Percentiles rank a stretch among this genome's conserved stretches.
Evolutionary conservation across 2,113 vertebrate genomes (phyloP).

Genomic region (Isichthys henryi): DNA sequence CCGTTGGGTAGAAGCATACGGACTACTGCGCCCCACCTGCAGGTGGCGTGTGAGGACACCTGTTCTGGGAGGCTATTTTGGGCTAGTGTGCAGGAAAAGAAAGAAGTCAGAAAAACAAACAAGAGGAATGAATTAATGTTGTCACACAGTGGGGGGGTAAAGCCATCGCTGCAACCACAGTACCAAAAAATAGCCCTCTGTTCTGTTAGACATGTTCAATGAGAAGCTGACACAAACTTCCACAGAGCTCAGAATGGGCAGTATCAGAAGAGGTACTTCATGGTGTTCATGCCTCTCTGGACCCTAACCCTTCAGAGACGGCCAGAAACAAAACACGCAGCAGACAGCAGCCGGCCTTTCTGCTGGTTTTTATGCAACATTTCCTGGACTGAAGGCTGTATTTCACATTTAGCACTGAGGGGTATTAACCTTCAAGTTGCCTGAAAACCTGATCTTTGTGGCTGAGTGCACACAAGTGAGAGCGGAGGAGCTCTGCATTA

Average conservation of each 20-base stretch:
- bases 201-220: slow-evolving; percentile 1
- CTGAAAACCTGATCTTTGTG: background rate
- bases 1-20: background rate
- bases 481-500: background rate
- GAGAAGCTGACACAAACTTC: background rate
- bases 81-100: slow-evolving; percentile 21
- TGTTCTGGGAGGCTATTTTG: background rate
- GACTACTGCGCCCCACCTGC: background rate
- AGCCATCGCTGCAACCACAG: slow-evolving; percentile 39
- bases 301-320: no score
- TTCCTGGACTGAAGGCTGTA: background rate
- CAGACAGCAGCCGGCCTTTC: background rate
- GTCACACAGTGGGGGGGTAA: slow-evolving; percentile 23
- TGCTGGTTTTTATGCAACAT: background rate
- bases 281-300: background rate
- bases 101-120: slow-evolving; percentile 40
- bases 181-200: slow-evolving; percentile 12
- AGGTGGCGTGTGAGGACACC: slow-evolving; percentile 24
- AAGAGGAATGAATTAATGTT: slow-evolving; percentile 29
- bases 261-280: background rate
- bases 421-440: background rate
- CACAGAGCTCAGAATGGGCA: background rate
- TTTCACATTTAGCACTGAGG: background rate
- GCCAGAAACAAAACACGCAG: background rate
- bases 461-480: background rate